A percentile compares a stretch with the other conserved stretches of the same genome.
Conservation (phyloP, 2,797 vertebrate species). For the Balearica regulorum region DNA sequence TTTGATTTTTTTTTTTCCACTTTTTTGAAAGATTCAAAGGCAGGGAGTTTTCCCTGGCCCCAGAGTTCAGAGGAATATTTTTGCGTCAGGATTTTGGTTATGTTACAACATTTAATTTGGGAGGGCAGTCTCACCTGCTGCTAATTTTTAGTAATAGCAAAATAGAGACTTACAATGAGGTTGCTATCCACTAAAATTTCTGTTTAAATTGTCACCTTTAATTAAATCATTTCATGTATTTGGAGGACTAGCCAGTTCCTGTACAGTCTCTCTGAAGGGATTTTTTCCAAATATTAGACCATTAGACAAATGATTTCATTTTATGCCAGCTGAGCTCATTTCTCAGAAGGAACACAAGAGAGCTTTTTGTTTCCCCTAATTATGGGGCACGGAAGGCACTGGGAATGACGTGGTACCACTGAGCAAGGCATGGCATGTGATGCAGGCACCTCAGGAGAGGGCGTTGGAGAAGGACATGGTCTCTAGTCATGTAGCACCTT, state of each 20-base stretch:
- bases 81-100: not conserved
- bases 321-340: conserved; percentile 56
- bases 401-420: not conserved
- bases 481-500: not conserved
- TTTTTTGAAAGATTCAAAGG: not conserved
- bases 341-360: conserved; percentile 49
- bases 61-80: not conserved
- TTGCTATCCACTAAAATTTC: conserved; percentile 9
- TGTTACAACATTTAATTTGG: not conserved
- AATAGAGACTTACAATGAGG: conserved; percentile 33
- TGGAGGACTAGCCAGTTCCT: conserved; percentile 50
- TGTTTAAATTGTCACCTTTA: conserved; percentile 58
- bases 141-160: conserved; percentile 12
- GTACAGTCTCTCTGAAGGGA: conserved; percentile 19
- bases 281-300: conserved; percentile 50
- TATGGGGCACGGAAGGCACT: conserved; percentile 14
- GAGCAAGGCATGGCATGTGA: not conserved
- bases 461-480: not conserved
- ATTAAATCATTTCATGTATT: conserved; percentile 64
- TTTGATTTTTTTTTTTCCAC: not conserved
- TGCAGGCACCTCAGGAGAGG: not conserved
- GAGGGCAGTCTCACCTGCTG: conserved; percentile 1
- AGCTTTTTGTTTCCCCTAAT: not conserved
- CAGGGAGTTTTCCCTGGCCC: not conserved
- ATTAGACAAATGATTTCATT: conserved; percentile 40